A percentile compares a stretch with the other conserved stretches of the same genome.
phyloP scores from a whole-genome alignment of 2,888 invertebrate genomes.

The Synergus laeviventris region DNA sequence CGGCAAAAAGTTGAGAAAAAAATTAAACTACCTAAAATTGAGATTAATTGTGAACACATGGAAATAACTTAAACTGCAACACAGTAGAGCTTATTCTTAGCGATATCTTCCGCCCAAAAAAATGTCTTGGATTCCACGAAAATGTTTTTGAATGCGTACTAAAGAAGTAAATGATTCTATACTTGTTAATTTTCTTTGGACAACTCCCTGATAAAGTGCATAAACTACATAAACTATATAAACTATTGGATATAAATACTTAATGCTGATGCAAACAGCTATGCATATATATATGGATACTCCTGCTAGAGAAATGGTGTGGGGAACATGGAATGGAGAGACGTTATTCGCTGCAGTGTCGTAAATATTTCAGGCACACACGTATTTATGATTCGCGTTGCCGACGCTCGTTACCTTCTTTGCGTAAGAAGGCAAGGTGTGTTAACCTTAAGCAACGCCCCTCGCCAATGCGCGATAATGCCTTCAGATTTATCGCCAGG shows the following conservation, averaged over 20 bases:
- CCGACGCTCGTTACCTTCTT: slow-evolving; percentile 52
- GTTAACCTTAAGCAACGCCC: slow-evolving; percentile 51
- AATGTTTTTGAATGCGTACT: background rate
- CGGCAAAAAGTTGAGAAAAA: background rate
- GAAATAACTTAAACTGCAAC: background rate
- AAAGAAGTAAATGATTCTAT: background rate
- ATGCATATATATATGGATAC: background rate
- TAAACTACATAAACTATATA: background rate
- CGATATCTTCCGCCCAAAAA: too few relatives aligned
- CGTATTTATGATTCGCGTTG: slow-evolving; percentile 53
- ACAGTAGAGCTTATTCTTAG: too few relatives aligned
- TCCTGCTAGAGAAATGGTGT: background rate
- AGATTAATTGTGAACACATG: background rate
- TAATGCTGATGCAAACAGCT: background rate
- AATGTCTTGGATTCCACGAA: background rate
- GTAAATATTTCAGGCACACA: slow-evolving; percentile 49
- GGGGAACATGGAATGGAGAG: background rate
- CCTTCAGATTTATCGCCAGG: slow-evolving; percentile 64
- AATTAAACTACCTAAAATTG: background rate
- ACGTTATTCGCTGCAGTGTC: slow-evolving; percentile 33
- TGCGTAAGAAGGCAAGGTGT: slow-evolving; percentile 38
- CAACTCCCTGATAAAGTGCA: background rate
- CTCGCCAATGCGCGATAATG: slow-evolving; percentile 56
- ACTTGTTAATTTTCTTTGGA: background rate
- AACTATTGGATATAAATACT: slow-evolving; percentile 7